These are phyloP conservation scores for Tipula helvola DNA, from an alignment of 2,888 invertebrate species.

Conservation along the genomic window DNA sequence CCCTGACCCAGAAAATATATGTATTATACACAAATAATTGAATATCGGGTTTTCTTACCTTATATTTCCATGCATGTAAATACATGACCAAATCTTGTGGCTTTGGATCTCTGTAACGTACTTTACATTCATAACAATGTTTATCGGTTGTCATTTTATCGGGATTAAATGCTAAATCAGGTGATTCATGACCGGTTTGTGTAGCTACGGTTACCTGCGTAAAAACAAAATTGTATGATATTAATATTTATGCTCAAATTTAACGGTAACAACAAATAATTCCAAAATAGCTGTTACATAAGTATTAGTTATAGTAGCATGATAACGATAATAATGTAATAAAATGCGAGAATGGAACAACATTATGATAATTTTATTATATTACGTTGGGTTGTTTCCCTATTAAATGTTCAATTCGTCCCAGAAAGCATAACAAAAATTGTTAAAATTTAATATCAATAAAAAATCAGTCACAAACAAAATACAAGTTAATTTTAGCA, in stretches of 20 bases:
- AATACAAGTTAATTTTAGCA: not conserved
- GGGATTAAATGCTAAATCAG: slow-evolving; percentile 49
- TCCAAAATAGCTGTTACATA: not conserved
- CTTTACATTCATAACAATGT: slow-evolving; percentile 88
- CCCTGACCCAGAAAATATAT: not conserved
- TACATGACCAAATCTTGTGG: slow-evolving; percentile 91
- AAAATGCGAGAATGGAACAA: too few species aligned
- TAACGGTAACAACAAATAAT: not conserved
- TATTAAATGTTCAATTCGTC: too few species aligned
- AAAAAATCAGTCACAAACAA: not conserved
- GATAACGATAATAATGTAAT: not conserved
- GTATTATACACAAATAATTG: not conserved
- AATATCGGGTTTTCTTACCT: slow-evolving; percentile 37
- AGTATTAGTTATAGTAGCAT: not conserved
- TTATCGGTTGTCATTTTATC: slow-evolving; percentile 68
- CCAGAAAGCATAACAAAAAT: too few species aligned
- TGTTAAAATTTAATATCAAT: not conserved
- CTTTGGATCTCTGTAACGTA: slow-evolving; percentile 80
- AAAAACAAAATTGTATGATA: not conserved
- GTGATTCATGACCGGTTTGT: slow-evolving; percentile 69
- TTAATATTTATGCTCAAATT: not conserved
- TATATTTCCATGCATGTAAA: slow-evolving; percentile 89
- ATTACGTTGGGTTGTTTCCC: too few species aligned
- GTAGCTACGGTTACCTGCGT: slow-evolving; percentile 66
- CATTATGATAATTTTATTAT: too few species aligned